Percentiles rank a stretch among this genome's conserved stretches.
Conservation (phyloP, 2,797 vertebrate genomes). For the Varecia variegata region DNA sequence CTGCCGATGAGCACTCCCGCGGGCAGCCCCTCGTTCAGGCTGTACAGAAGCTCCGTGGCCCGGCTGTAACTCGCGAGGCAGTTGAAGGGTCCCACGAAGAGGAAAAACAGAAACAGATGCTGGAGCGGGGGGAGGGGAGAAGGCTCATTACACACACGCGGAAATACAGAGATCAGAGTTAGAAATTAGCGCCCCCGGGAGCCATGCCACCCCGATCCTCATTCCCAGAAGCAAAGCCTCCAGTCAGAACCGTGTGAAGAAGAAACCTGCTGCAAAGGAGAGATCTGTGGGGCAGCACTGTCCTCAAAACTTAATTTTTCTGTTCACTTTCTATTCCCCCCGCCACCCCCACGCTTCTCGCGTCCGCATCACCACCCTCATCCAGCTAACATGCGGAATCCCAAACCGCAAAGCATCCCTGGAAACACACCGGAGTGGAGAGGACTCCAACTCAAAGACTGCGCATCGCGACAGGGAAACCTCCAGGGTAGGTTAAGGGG, state of each 20-base stretch:
- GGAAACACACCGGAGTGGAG: not conserved
- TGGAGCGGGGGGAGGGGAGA: conserved; percentile 62
- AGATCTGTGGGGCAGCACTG: not conserved
- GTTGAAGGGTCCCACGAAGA: conserved; percentile 91
- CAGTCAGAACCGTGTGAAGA: not conserved
- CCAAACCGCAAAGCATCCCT: not conserved
- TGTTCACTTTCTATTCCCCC: not conserved
- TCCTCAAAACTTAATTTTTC: not conserved
- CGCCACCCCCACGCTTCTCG: rapidly evolving
- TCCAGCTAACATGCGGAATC: not conserved
- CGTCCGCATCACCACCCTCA: no score
- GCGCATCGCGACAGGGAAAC: not conserved
- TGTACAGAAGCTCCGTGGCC: conserved; percentile 96
- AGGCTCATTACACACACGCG: not conserved
- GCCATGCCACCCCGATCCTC: not conserved
- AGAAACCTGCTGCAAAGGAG: not conserved
- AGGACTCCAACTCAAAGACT: not conserved
- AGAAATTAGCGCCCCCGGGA: not conserved
- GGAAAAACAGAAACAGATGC: conserved; percentile 86
- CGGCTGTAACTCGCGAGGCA: conserved; percentile 95
- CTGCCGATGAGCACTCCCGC: conserved; percentile 93
- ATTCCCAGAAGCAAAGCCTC: not conserved
- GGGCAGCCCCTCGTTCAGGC: conserved; percentile 96
- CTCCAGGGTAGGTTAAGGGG: not conserved
- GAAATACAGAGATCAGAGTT: not conserved